phyloP scores from a whole-genome alignment of 2,113 vertebrate genomes.

The Haemorhous mexicanus region DNA sequence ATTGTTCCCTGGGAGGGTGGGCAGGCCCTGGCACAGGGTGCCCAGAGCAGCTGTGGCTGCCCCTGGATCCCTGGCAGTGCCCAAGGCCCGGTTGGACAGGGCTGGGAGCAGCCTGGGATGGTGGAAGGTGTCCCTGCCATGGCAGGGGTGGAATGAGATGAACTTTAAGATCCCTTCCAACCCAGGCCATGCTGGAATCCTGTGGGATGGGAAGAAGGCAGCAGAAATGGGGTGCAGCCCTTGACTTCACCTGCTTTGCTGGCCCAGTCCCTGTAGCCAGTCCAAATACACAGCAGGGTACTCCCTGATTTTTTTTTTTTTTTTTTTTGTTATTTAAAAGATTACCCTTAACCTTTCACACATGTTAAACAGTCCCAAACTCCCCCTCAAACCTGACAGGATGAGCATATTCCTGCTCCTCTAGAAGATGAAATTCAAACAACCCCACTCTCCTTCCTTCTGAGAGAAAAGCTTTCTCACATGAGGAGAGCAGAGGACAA shows the following conservation, averaged over 20 bases:
- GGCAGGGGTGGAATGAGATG: neutral
- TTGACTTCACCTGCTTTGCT: neutral
- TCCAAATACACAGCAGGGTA: neutral
- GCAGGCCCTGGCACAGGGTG: neutral
- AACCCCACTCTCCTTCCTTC: neutral
- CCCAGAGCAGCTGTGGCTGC: neutral
- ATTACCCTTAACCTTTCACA: neutral
- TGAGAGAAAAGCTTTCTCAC: neutral
- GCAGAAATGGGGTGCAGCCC: neutral
- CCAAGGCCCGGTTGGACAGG: neutral
- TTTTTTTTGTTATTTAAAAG: neutral
- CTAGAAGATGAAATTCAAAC: neutral
- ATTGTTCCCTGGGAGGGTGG: neutral
- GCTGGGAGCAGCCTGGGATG: rapidly evolving
- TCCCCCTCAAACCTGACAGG: neutral
- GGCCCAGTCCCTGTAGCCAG: neutral
- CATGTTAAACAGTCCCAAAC: rapidly evolving
- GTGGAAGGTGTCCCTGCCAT: neutral
- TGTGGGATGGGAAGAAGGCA: neutral
- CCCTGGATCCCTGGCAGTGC: neutral
- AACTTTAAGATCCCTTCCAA: neutral
- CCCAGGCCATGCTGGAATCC: neutral
- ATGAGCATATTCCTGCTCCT: neutral
- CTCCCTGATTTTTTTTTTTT: neutral
- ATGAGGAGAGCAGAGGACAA: neutral